Evolutionary conservation across 2,888 invertebrate genomes (phyloP).

Genomic region (Merodon equestris): DNA sequence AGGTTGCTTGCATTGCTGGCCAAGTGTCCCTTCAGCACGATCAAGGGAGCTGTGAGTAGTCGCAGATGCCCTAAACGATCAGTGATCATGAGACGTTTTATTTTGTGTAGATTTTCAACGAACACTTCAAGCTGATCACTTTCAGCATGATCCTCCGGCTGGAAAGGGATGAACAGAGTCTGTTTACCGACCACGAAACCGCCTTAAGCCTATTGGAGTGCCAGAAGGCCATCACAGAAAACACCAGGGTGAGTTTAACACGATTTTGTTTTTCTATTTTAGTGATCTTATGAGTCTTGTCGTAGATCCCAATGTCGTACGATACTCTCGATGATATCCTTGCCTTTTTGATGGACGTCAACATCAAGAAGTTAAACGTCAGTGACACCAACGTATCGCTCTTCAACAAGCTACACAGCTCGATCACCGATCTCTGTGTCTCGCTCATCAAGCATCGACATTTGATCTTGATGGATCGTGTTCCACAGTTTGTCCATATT

Average conservation of each 20-base stretch:
- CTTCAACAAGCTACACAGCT: conserved; percentile 71
- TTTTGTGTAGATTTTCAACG: conserved; percentile 75
- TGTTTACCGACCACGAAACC: conserved; percentile 66
- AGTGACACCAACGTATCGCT: conserved; percentile 71
- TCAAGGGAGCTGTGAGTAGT: conserved; percentile 75
- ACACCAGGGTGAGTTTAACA: conserved; percentile 73
- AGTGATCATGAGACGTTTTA: neutral
- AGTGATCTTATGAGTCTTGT: neutral
- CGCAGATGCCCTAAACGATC: neutral
- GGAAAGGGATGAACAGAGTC: conserved; percentile 61
- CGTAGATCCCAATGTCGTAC: conserved; percentile 73
- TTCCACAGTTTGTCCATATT: conserved; percentile 75
- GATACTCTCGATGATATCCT: conserved; percentile 76
- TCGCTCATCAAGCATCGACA: conserved; percentile 73
- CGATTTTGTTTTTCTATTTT: too few relatives aligned
- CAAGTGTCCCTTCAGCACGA: conserved; percentile 74
- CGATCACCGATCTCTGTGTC: conserved; percentile 73
- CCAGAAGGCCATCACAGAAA: conserved; percentile 73
- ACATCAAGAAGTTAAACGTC: conserved; percentile 73
- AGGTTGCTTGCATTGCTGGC: conserved; percentile 73
- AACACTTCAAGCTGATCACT: conserved; percentile 75
- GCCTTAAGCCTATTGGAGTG: conserved; percentile 72
- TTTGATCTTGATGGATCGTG: conserved; percentile 74
- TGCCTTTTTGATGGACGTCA: conserved; percentile 74
- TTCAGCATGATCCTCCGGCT: conserved; percentile 72